These are phyloP conservation scores for Zapus hudsonius DNA, from an alignment of 2,113 vertebrate species.

Conservation along the genomic window DNA sequence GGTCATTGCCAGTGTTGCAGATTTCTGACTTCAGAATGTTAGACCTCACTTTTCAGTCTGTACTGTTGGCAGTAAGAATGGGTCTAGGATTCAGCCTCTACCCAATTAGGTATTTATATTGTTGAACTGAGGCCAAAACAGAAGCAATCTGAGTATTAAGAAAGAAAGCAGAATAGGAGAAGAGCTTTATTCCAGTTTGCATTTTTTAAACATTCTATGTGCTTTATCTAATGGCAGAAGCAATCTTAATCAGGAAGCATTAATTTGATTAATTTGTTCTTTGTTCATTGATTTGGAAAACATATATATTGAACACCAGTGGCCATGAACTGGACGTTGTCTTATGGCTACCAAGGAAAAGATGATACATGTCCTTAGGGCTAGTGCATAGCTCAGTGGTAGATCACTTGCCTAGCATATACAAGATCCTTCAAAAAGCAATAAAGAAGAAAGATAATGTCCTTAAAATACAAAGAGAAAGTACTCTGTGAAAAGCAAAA, in stretches of 20 bases:
- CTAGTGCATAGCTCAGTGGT: not conserved
- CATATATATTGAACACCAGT: not conserved
- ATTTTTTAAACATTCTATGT: not conserved
- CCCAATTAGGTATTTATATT: not conserved
- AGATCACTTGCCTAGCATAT: not conserved
- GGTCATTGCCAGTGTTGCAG: not conserved
- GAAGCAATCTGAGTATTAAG: not conserved
- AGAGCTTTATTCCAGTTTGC: not conserved
- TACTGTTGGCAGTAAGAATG: not conserved
- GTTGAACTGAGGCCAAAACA: conserved; percentile 20
- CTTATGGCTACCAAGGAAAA: not conserved
- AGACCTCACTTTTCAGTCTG: not conserved
- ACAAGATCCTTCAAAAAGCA: not conserved
- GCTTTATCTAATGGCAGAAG: not conserved
- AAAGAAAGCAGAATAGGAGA: not conserved
- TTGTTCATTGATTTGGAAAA: not conserved
- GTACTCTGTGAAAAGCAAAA: not conserved
- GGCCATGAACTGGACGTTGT: not conserved
- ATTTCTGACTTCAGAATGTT: not conserved
- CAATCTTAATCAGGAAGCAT: not conserved
- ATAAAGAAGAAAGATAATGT: not conserved
- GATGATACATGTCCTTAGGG: not conserved
- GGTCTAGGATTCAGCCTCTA: not conserved
- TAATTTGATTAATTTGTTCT: not conserved
- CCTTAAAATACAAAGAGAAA: not conserved